These are phyloP conservation scores for Columba guinea DNA, from an alignment of 2,797 vertebrate species.

Conservation along the genomic window DNA sequence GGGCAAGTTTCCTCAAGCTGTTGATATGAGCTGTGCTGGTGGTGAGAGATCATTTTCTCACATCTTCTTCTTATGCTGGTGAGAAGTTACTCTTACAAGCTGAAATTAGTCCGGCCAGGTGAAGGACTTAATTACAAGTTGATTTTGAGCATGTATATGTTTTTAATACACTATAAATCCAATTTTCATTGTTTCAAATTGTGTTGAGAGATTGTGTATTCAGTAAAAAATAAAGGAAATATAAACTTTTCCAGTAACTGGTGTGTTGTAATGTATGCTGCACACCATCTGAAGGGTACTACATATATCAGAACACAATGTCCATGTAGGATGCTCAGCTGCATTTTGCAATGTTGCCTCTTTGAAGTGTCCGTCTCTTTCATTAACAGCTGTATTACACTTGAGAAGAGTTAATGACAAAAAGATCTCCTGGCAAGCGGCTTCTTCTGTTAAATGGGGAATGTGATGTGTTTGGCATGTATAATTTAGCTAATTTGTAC, in stretches of 20 bases:
- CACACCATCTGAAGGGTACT: neutral
- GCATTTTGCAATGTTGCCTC: neutral
- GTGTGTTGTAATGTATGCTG: neutral
- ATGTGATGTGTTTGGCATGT: slow-evolving; percentile 1
- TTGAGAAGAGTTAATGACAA: slow-evolving; percentile 39
- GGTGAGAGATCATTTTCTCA: neutral
- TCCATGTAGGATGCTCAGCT: neutral
- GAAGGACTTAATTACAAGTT: neutral
- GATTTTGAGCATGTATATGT: neutral
- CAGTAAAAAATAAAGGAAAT: neutral
- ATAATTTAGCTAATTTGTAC: slow-evolving; percentile 64
- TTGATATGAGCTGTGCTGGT: neutral
- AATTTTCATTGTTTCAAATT: neutral
- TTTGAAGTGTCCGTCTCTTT: slow-evolving; percentile 1
- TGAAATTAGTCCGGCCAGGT: neutral
- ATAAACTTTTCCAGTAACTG: neutral
- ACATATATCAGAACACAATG: neutral
- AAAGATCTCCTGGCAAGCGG: slow-evolving; percentile 57
- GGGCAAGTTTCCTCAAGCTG: neutral
- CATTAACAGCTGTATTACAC: neutral
- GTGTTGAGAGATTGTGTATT: neutral
- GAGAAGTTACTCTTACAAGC: neutral
- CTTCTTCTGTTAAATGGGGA: slow-evolving; percentile 43
- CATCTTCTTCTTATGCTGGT: neutral
- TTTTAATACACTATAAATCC: neutral